These are phyloP conservation scores for Maccullochella peelii DNA, from an alignment of 2,113 vertebrate genomes.

Conservation along the genomic window DNA sequence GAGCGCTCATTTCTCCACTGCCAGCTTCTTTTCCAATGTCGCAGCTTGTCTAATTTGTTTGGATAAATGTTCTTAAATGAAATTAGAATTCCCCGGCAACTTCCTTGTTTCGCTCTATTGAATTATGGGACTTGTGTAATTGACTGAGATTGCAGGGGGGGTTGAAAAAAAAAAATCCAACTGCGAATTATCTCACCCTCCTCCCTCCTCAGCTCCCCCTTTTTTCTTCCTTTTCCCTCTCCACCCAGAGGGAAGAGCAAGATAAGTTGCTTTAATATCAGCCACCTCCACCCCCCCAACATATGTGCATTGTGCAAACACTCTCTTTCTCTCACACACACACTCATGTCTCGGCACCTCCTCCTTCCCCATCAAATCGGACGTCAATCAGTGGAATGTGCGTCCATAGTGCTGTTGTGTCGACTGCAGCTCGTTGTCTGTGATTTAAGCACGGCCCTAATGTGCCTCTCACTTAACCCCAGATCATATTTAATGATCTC, in stretches of 20 bases:
- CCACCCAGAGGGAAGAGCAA: slow-evolving; percentile 71
- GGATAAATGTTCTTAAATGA: slow-evolving; percentile 81
- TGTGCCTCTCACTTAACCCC: slow-evolving; percentile 78
- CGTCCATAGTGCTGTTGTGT: slow-evolving; percentile 49
- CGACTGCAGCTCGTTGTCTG: slow-evolving; percentile 70
- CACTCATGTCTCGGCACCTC: slow-evolving; percentile 1
- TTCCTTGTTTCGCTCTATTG: slow-evolving; percentile 79
- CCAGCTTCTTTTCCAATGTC: slow-evolving; percentile 60
- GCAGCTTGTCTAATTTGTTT: slow-evolving; percentile 79
- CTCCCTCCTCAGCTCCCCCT: slow-evolving; percentile 6
- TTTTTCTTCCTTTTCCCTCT: slow-evolving; percentile 20
- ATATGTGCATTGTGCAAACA: slow-evolving; percentile 46
- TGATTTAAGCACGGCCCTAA: slow-evolving; percentile 75
- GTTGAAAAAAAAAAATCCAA: slow-evolving; percentile 35
- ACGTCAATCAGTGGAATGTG: slow-evolving; percentile 71
- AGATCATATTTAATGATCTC: slow-evolving; percentile 78
- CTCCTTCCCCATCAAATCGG: slow-evolving; percentile 42
- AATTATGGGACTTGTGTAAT: slow-evolving; percentile 77
- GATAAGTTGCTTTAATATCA: slow-evolving; percentile 84
- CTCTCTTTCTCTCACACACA: neutral
- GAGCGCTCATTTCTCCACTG: slow-evolving; percentile 34
- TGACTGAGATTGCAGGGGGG: slow-evolving; percentile 76
- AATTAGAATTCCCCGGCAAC: slow-evolving; percentile 81
- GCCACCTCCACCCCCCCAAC: slow-evolving; percentile 18
- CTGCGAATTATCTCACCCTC: slow-evolving; percentile 39